Evolutionary conservation across 2,113 vertebrate species (phyloP).

Genomic region (Rhipidura dahli): DNA sequence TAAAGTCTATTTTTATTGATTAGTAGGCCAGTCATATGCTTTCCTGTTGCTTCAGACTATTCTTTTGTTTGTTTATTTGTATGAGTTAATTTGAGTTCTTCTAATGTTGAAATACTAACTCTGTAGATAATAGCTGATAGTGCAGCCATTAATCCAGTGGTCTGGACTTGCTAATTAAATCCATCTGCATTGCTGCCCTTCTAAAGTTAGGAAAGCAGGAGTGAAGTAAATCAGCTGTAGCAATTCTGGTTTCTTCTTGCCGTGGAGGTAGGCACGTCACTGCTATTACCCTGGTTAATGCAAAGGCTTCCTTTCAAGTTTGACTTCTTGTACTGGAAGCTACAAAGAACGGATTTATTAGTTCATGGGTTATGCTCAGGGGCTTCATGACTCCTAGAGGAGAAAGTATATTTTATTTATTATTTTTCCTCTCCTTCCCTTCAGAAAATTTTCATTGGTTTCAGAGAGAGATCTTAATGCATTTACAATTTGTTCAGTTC

Average conservation of each 20-base stretch:
- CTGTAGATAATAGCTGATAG: neutral
- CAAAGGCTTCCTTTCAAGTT: neutral
- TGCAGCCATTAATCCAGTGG: neutral
- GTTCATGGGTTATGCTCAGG: neutral
- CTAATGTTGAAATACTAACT: neutral
- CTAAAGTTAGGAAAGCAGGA: neutral
- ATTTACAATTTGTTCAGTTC: neutral
- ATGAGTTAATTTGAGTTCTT: neutral
- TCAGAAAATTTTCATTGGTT: neutral
- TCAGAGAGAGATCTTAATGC: neutral
- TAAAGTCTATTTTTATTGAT: neutral
- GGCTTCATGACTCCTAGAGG: neutral
- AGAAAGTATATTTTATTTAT: neutral
- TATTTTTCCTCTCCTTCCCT: neutral
- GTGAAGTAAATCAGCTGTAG: neutral
- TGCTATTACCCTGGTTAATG: neutral
- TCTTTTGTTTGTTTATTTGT: neutral
- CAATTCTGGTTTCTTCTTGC: neutral
- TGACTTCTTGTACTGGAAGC: neutral
- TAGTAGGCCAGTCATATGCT: neutral
- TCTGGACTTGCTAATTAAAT: slow-evolving; percentile 4
- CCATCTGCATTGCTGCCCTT: neutral
- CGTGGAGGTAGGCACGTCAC: neutral
- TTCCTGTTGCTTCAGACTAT: neutral
- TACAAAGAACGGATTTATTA: neutral